A percentile compares a stretch with the other conserved stretches of the same genome.
Evolutionary conservation across 2,888 invertebrate species (phyloP).

Genomic region (Chalcosyrphus nemorum): DNA sequence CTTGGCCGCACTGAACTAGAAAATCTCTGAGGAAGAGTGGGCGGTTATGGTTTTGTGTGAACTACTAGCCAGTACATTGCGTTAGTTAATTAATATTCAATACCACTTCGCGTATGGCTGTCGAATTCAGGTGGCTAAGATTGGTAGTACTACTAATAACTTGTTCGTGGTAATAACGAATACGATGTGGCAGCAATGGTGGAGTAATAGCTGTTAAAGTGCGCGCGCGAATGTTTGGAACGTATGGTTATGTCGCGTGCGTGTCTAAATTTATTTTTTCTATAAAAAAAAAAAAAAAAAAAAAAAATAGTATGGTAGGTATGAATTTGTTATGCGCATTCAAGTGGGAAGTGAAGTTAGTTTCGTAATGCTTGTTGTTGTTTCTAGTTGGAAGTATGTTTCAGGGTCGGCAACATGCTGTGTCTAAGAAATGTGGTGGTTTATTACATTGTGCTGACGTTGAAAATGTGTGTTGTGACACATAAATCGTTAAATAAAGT

Average conservation of each 20-base stretch:
- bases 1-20: slow-evolving; percentile 8
- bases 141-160: slow-evolving; percentile 62
- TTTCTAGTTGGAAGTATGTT: slow-evolving; percentile 26
- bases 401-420: slow-evolving; percentile 57
- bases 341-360: slow-evolving; percentile 65
- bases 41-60: slow-evolving; percentile 42
- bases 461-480: slow-evolving; percentile 39
- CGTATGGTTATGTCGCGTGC: slow-evolving; percentile 65
- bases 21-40: slow-evolving; percentile 38
- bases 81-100: slow-evolving; percentile 69
- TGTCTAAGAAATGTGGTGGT: slow-evolving; percentile 35
- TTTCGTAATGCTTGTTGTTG: slow-evolving; percentile 55
- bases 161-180: slow-evolving; percentile 46
- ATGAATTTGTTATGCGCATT: slow-evolving; percentile 64
- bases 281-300: slow-evolving; percentile 47
- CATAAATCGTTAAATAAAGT: slow-evolving; percentile 20
- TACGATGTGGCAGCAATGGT: slow-evolving; percentile 8
- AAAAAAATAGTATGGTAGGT: no score
- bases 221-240: slow-evolving; percentile 28
- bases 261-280: slow-evolving; percentile 47
- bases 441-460: slow-evolving; percentile 34
- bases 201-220: slow-evolving; percentile 8
- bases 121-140: slow-evolving; percentile 61
- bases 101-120: slow-evolving; percentile 31
- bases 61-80: slow-evolving; percentile 34